phyloP scores from a whole-genome alignment of 2,113 vertebrate species.

The Forbesichthys papilliferus region DNA sequence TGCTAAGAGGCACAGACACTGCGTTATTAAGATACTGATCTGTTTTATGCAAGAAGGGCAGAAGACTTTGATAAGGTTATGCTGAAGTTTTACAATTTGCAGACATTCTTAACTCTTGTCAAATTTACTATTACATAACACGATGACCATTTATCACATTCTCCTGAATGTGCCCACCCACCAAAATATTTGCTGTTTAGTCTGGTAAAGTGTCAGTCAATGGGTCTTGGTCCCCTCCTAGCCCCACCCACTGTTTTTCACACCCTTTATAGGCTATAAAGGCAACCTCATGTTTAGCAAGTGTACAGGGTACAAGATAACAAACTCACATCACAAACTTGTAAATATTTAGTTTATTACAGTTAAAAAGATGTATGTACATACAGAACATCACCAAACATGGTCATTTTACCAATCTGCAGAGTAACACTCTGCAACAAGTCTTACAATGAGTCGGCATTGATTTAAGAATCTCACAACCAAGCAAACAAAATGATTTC shows the following conservation, averaged over 20 bases:
- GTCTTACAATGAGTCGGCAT: constrained; percentile 59
- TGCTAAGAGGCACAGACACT: too few relatives aligned
- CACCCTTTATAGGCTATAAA: neutral
- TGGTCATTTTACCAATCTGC: constrained; percentile 62
- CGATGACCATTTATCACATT: neutral
- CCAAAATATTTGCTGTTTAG: too few relatives aligned
- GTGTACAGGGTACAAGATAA: constrained; percentile 11
- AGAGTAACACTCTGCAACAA: constrained; percentile 56
- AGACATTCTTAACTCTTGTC: neutral
- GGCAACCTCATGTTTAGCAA: neutral
- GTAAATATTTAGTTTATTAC: constrained; percentile 77
- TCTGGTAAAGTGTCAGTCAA: too few relatives aligned
- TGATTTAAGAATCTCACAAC: constrained; percentile 55
- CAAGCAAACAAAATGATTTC: constrained; percentile 44
- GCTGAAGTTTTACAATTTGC: neutral
- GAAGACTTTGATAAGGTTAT: neutral
- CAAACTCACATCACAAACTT: constrained; percentile 44
- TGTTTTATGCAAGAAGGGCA: neutral
- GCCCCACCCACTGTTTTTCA: neutral
- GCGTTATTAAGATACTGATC: too few relatives aligned
- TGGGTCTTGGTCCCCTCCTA: too few relatives aligned
- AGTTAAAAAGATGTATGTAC: constrained; percentile 76
- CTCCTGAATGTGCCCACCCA: too few relatives aligned
- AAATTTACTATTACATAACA: neutral
- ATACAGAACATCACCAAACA: constrained; percentile 70